These are phyloP conservation scores for Leucoptera coffeella DNA, from an alignment of 2,888 invertebrate genomes.

Conservation along the genomic window DNA sequence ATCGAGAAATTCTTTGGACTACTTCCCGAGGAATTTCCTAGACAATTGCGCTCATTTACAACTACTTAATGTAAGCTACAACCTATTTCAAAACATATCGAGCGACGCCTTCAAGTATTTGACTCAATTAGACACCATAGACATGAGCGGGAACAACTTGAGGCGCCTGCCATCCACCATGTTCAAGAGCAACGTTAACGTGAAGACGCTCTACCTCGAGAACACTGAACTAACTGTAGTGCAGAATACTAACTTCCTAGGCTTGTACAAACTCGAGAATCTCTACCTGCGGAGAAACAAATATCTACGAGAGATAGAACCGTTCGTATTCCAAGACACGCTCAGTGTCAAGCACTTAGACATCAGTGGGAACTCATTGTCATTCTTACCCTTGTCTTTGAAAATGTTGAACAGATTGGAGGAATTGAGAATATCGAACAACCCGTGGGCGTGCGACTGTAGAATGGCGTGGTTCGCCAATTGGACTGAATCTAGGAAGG, in stretches of 20 bases:
- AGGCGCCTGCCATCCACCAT: conserved; percentile 54
- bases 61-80: conserved; percentile 57
- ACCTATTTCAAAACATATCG: conserved; percentile 54
- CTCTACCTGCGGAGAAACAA: conserved; percentile 59
- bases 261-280: conserved; percentile 51
- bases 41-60: conserved; percentile 57
- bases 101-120: conserved; percentile 57
- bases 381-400: conserved; percentile 64
- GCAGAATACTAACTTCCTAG: conserved; percentile 59
- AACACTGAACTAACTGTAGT: conserved; percentile 61
- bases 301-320: conserved; percentile 55
- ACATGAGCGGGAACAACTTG: conserved; percentile 56
- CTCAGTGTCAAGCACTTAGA: conserved; percentile 58
- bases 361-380: conserved; percentile 64
- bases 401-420: conserved; percentile 57
- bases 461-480: conserved; percentile 69
- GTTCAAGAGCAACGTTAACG: conserved; percentile 57
- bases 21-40: conserved; percentile 63
- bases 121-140: conserved; percentile 44
- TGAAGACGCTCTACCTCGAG: conserved; percentile 58
- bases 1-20: conserved; percentile 58
- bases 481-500: conserved; percentile 44
- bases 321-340: conserved; percentile 57
- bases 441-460: conserved; percentile 84
- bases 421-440: conserved; percentile 62